Base-by-base conservation (phyloP, 2,797 vertebrate genomes). In the Alcedo atthis region DNA sequence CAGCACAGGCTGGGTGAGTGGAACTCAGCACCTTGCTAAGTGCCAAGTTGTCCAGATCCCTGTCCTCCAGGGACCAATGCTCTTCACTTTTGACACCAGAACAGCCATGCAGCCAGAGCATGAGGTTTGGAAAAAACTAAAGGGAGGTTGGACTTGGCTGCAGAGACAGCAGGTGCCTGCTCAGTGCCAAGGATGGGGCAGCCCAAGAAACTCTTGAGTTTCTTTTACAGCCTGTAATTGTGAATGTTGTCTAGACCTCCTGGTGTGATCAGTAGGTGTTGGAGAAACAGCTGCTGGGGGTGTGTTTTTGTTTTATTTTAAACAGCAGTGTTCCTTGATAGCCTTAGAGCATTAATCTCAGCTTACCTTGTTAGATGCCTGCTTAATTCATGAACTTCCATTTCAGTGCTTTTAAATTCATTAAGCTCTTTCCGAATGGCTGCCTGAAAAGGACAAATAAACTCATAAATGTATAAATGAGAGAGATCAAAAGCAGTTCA, bases 391-490 rank as follows among this genome's bases (percentile, higher is more conserved):
- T 99, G 99, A 95, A 99, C 99, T 97, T 99, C 99, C 99, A 99
- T 99, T 98, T 99, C 99, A 87, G 98, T 99, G 98, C 99, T 99
- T 98, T 99, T 99, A 97, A 99, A 99, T 96, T 99, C 99, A 61
- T 99, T 99, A 94, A 99, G 99, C 92, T 99, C 99, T 96, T 99
- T 99, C 85, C 99, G 98, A 97, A 99, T 99, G 96, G 99, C 99
- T 94, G 99, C 99, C 99, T 99, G 98, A 66, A 96, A 97, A 94
- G 71, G 96, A 82, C 68, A 95, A 94, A 96, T 54, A 86, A 74
- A 70, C 12, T 24, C 43, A 49, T 96, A 77, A 96, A 83, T 79
- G 46, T 30, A 76, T 70, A 77, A 69, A 85, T 68, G 49, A 59
- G 61, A 84, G 55, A 85, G 61, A 86, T 25, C 12, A 81, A 88